These are phyloP conservation scores for Malacoctenus gilli DNA, from an alignment of 2,797 vertebrate genomes.

Conservation along the genomic window DNA sequence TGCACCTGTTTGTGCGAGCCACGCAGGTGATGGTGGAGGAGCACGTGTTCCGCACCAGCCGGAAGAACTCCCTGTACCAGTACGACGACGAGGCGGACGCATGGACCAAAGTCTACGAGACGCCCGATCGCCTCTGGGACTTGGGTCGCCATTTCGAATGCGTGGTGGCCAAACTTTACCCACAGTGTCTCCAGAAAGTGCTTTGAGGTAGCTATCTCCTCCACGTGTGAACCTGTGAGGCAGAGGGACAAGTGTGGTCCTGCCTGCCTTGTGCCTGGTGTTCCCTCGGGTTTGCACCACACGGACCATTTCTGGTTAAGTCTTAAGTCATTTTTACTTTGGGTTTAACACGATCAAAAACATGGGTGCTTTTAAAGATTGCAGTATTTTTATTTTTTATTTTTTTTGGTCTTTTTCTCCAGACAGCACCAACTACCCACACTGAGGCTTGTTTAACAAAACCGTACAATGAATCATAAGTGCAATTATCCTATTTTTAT, in stretches of 20 bases:
- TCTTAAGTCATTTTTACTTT: slow-evolving; percentile 79
- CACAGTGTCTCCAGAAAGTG: slow-evolving; percentile 99
- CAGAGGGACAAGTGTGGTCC: slow-evolving; percentile 44
- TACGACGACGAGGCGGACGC: slow-evolving; percentile 90
- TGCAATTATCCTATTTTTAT: slow-evolving; percentile 98
- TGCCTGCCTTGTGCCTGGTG: slow-evolving; percentile 80
- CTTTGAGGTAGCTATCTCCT: slow-evolving; percentile 81
- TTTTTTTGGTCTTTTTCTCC: slow-evolving; percentile 19
- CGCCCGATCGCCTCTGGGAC: slow-evolving; percentile 98
- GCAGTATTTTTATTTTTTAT: slow-evolving; percentile 77
- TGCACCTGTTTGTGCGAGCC: slow-evolving; percentile 96
- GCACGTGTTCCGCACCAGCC: slow-evolving; percentile 98
- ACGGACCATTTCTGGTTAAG: slow-evolving; percentile 77
- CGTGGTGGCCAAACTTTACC: slow-evolving; percentile 98
- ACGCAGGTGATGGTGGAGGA: slow-evolving; percentile 99
- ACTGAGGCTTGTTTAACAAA: slow-evolving; percentile 87
- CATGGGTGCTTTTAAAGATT: slow-evolving; percentile 88
- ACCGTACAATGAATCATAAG: slow-evolving; percentile 91
- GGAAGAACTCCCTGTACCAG: slow-evolving; percentile 98
- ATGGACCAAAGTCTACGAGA: slow-evolving; percentile 97
- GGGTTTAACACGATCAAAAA: slow-evolving; percentile 73
- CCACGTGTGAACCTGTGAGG: too few relatives aligned
- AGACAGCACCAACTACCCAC: slow-evolving; percentile 83
- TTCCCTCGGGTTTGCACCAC: slow-evolving; percentile 86
- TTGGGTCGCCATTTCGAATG: slow-evolving; percentile 99